A percentile compares a stretch with the other conserved stretches of the same genome.
Conservation (phyloP, 1,140 invertebrate species). For the Sitophilus oryzae region DNA sequence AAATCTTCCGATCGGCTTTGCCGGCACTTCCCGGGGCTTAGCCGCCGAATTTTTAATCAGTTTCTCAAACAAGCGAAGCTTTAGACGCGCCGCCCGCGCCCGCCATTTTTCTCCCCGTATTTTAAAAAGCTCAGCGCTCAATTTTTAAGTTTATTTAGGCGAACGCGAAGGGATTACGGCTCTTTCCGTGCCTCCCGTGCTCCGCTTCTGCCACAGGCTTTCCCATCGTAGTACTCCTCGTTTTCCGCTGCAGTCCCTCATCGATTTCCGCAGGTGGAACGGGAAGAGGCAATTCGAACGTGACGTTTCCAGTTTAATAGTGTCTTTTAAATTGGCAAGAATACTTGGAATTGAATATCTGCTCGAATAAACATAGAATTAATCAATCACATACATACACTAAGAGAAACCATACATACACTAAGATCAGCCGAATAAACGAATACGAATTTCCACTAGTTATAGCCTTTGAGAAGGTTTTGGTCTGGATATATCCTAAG, state of each 20-base stretch:
- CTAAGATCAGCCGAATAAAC: too few relatives aligned
- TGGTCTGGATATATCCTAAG: too few relatives aligned
- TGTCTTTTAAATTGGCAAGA: not conserved
- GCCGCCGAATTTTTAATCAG: slow-evolving; percentile 39
- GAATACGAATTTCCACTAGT: too few relatives aligned
- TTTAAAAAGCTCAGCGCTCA: slow-evolving; percentile 34
- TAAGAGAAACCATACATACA: too few relatives aligned
- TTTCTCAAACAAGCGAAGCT: slow-evolving; percentile 37
- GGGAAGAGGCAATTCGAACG: not conserved
- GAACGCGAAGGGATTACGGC: slow-evolving; percentile 27
- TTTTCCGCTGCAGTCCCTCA: slow-evolving; percentile 14
- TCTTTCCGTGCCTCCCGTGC: too few relatives aligned
- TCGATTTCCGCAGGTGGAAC: not conserved
- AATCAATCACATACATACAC: too few relatives aligned
- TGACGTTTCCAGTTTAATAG: slow-evolving; percentile 2
- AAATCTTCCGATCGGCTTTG: slow-evolving; percentile 36
- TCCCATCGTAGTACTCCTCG: too few relatives aligned
- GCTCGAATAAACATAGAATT: too few relatives aligned
- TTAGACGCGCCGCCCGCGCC: slow-evolving; percentile 26
- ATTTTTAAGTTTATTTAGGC: slow-evolving; percentile 37
- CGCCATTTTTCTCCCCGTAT: slow-evolving; percentile 33
- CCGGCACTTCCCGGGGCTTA: slow-evolving; percentile 36
- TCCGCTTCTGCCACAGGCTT: too few relatives aligned
- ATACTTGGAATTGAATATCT: not conserved
- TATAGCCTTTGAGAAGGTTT: too few relatives aligned